Base-by-base conservation (phyloP, 2,888 invertebrate genomes). In the Helicoverpa assulta region DNA sequence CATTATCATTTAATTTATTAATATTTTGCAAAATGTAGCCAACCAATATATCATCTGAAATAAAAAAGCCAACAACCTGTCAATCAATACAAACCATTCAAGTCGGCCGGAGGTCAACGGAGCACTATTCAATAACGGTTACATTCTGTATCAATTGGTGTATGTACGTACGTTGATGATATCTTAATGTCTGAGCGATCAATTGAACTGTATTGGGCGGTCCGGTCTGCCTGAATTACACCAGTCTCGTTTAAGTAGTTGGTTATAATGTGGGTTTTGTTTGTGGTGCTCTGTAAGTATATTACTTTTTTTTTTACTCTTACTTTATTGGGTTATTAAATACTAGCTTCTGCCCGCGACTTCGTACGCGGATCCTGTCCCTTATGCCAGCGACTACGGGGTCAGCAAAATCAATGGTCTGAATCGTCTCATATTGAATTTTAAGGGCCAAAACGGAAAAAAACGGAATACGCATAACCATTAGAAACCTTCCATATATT, bases 71-170 rank as follows among this genome's bases (percentile, higher is more conserved):
- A 51, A 51, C 50, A 19, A 21, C 12, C 52, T 29, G 26, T 21
- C 12, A 43, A 62, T 53, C 14, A 64, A 51, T 51, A 70, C 69
- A 69, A 18, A 37, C 62, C 60, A 10, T 60, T 53, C 29, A 50
- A 26, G 29, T 16, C 37, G 53, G 3, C 8, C 26, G 12, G 14
- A 59, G 81, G 71, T 82, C 76, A 82, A 76, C 54, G n/a, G 50
- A 29, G 8, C 33, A 29, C 18, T 67, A 69, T 56, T 47, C 18
- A 78, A 61, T 61, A 78, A 73, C n/a, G 53, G 29, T 60, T 59
- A 69, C 70, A 70, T 76, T 80, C 67, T 77, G 64, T 59, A 73
- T 65, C 76, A 81, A 79, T 75, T 81, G 77, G 58, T 67, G 59
- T 60, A 52, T 52, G 14, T 57, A 56, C 43, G 37, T 43, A 52